Conservation (phyloP, 2,797 vertebrate species). For the Anableps anableps region DNA sequence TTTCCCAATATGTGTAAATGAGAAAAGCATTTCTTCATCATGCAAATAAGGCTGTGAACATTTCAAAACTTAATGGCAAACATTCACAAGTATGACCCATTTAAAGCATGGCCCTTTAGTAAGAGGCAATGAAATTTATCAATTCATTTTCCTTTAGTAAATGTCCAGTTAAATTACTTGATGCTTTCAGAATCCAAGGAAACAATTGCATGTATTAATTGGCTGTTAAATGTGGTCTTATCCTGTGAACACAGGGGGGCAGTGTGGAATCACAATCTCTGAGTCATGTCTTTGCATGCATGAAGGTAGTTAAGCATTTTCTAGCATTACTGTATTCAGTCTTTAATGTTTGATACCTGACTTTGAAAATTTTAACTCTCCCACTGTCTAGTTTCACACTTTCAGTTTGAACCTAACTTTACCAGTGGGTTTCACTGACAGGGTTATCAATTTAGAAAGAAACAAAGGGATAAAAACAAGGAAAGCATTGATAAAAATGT, state of each 20-base stretch:
- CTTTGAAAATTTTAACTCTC: constrained; percentile 46
- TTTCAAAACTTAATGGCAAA: constrained; percentile 38
- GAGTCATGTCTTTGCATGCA: constrained; percentile 41
- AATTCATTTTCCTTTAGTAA: neutral
- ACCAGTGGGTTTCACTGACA: constrained; percentile 7
- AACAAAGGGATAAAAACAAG: neutral
- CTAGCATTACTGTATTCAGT: constrained; percentile 27
- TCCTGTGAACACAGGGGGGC: constrained; percentile 79
- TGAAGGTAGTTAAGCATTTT: constrained; percentile 30
- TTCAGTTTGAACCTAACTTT: constrained; percentile 27
- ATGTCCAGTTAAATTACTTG: neutral
- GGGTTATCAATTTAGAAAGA: constrained; percentile 5
- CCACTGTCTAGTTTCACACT: constrained; percentile 32
- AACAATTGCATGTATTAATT: neutral
- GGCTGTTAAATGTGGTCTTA: neutral
- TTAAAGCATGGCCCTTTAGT: constrained; percentile 10
- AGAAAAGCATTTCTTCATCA: constrained; percentile 55
- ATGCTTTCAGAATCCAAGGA: neutral
- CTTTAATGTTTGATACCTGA: constrained; percentile 47
- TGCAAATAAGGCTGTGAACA: constrained; percentile 51
- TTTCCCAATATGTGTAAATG: constrained; percentile 57
- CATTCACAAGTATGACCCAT: constrained; percentile 18
- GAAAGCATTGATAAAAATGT: neutral
- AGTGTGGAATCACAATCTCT: constrained; percentile 72
- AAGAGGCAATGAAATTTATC: neutral